Evolutionary conservation across 1,140 invertebrate genomes (phyloP).

Genomic region (Arion vulgaris): DNA sequence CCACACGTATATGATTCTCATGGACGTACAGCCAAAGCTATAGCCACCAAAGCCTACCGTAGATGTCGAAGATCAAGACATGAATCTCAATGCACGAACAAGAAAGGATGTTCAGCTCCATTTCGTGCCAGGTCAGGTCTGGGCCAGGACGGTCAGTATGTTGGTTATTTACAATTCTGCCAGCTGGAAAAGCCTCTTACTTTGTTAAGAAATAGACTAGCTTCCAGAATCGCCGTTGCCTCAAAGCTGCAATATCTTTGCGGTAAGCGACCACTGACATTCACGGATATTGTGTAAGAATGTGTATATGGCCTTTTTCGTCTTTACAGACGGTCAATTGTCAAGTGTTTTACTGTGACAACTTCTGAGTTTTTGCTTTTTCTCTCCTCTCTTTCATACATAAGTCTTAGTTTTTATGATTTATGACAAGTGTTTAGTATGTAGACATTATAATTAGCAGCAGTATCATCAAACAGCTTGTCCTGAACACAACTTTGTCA

Average conservation of each 20-base stretch:
- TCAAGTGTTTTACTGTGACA: too few species aligned
- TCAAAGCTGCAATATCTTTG: neutral
- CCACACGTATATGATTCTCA: neutral
- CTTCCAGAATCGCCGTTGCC: neutral
- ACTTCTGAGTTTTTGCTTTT: too few species aligned
- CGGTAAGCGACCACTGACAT: neutral
- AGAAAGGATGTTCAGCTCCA: neutral
- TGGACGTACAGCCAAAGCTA: neutral
- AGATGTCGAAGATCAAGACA: neutral
- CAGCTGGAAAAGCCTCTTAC: neutral
- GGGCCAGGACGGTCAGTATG: neutral
- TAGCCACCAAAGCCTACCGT: neutral
- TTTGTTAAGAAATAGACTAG: neutral
- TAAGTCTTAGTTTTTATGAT: too few species aligned
- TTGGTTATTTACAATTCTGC: neutral
- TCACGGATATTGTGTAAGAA: too few species aligned
- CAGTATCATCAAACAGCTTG: too few species aligned
- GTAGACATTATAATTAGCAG: too few species aligned
- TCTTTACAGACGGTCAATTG: too few species aligned
- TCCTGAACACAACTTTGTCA: too few species aligned
- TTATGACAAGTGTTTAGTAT: too few species aligned
- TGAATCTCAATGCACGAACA: neutral
- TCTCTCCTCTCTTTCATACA: too few species aligned
- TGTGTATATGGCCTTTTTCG: too few species aligned
- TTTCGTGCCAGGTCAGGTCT: neutral